Evolutionary conservation across 2,797 vertebrate species (phyloP), one percentile per base, ranked within the genome.

Genomic region (Taenioides sp.): DNA sequence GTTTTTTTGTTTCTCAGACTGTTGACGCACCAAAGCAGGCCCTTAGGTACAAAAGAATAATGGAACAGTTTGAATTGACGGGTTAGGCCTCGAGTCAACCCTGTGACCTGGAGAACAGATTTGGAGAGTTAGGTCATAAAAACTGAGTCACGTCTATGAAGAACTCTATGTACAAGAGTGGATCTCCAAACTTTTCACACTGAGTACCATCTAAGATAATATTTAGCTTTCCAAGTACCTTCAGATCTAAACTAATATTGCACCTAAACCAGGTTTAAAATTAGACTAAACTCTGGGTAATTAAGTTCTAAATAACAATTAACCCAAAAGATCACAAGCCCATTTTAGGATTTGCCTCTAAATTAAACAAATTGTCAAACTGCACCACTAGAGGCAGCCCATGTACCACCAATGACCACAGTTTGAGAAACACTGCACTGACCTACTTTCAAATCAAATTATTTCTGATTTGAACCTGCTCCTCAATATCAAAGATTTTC

Each of bases 121-220:
- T 55, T 47, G 40, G 61, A 67, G 72, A 47, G 72, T 50, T 17
- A 43, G 65, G 66, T 64, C 63, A 75, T 73, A 71, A 43, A 67
- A 74, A 4, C 1, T 49, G 2, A 11, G 77, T 78, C 84, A 84
- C 76, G 72, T 83, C 78, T 79, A 71, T 71, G 60, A 17, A 69
- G 50, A 79, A n/a, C 2, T 5, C 62, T 43, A 4, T 61, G 22
- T 23, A 52, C 70, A 72, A 55, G 50, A 10, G 34, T 37, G 34
- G 7, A 65, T 57, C 40, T 43, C 40, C 40, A 43, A 14, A 14
- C 40, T 43, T 43, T 43, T 43, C 40, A 43, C 40, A 43, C 43
- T 5, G 4, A 47, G 12, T 47, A 47, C 43, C 43, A 47, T 37
- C 43, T 16, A 16, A 16, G 43, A 47, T 47, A 47, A 47, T 47